A percentile compares a stretch with the other conserved stretches of the same genome.
Evolutionary conservation across 2,113 vertebrate genomes (phyloP).

Genomic region (Propithecus coquereli): DNA sequence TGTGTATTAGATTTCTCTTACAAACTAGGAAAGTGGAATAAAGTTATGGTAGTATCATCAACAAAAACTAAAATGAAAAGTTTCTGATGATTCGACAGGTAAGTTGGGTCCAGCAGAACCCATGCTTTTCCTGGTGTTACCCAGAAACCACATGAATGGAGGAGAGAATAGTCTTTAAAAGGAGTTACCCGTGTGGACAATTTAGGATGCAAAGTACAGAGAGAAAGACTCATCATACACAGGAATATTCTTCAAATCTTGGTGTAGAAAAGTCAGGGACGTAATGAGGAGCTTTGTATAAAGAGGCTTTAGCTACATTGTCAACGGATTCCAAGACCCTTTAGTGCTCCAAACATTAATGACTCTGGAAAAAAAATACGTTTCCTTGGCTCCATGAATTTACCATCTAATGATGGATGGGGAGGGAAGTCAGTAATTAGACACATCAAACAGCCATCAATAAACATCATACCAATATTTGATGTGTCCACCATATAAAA

Average conservation of each 20-base stretch:
- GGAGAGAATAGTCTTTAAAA: neutral
- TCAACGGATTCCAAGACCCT: neutral
- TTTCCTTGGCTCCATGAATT: neutral
- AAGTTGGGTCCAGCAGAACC: neutral
- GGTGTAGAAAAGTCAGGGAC: neutral
- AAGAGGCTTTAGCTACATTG: neutral
- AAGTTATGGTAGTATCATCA: neutral
- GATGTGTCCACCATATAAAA: neutral
- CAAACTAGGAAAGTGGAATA: neutral
- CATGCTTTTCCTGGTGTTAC: neutral
- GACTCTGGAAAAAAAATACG: neutral
- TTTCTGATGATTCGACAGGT: neutral
- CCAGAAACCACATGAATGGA: neutral
- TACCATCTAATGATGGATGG: neutral
- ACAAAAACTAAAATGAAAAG: neutral
- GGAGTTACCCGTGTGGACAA: neutral
- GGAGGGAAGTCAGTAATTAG: neutral
- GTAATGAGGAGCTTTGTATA: no score
- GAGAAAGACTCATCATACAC: neutral
- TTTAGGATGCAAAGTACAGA: neutral
- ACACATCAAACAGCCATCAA: neutral
- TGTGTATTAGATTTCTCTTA: conserved; percentile 13
- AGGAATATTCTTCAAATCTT: neutral
- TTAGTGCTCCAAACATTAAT: neutral
- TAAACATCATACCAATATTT: neutral